Base-by-base conservation (phyloP, 2,797 vertebrate genomes). In the Oophaga sylvatica region DNA sequence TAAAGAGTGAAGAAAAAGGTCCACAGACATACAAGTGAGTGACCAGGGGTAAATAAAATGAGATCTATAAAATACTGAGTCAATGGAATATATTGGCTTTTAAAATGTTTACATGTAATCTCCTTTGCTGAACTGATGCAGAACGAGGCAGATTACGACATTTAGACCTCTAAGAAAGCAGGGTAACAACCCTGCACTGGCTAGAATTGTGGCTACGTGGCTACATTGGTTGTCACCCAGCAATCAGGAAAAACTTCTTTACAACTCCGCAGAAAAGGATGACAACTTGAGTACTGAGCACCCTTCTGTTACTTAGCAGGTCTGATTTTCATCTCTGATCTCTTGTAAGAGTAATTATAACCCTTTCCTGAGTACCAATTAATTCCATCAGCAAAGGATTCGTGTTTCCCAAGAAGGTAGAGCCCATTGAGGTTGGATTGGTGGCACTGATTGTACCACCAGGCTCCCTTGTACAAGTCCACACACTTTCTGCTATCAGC, bases 391-490 rank as follows among this genome's bases (percentile, higher is more conserved):
- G 71, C 81, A 53, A 63, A 84, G 22, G 35, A 22, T 13, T 48
- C 16, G 10, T 88, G 81, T 10, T 35, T 45, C 4, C 86, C 87
- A 1, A 3, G 31, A 48, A 70, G 81, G 35, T 88, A 88, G 8
- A 67, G 62, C 10, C 87, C 87, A 20, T 88, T 88, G 17, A 84
- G 81, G 48, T 88, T 88, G 22, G 80, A 84, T 8, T 45, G 5
- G 53, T 88, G 81, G 41, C 87, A 88, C 0, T 53, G 3, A 2
- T 53, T 35, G 45, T 88, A 79, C 87, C 87, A 88, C 87, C 87
- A 88, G 73, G 35, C 81, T 20, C 68, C 87, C 26, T 79, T 88
- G 16, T 65, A 84, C 2, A 35, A 2, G 16, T 65, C n/a, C 10
- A 35, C 80, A 56, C 87, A 88, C 8, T 35, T 67, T 20, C 13